A percentile compares a stretch with the other conserved stretches of the same genome.
Conservation (phyloP, 2,888 invertebrate species). For the Thymelicus sylvestris region DNA sequence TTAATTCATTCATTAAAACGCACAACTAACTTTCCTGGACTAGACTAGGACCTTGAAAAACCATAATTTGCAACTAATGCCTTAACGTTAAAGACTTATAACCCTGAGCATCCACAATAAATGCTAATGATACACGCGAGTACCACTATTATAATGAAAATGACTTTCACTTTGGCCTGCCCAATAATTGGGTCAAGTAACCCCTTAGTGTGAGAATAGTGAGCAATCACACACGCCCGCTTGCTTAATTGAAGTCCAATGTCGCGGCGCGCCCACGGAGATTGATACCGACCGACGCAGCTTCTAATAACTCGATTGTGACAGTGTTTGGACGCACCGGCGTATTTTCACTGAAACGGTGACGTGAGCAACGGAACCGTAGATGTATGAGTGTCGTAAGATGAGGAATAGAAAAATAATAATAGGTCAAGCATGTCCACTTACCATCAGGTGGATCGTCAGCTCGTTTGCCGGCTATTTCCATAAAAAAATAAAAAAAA, state of each 20-base stretch:
- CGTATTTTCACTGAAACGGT: slow-evolving; percentile 61
- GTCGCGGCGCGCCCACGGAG: slow-evolving; percentile 81
- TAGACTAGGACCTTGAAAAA: too few species aligned
- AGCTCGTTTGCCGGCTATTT: too few species aligned
- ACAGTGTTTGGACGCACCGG: slow-evolving; percentile 70
- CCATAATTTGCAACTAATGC: too few species aligned
- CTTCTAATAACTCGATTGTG: slow-evolving; percentile 77
- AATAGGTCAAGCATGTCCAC: too few species aligned
- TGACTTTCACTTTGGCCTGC: slow-evolving; percentile 61
- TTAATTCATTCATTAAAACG: background rate
- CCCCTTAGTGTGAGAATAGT: slow-evolving; percentile 74
- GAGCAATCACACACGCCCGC: slow-evolving; percentile 80
- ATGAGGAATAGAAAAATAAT: background rate
- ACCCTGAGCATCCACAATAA: too few species aligned
- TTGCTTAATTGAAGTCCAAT: slow-evolving; percentile 85
- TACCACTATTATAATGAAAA: too few species aligned
- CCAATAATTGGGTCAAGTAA: slow-evolving; percentile 82
- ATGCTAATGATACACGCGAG: too few species aligned
- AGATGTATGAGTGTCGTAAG: background rate
- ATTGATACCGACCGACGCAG: slow-evolving; percentile 76
- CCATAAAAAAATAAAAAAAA: too few species aligned
- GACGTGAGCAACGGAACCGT: background rate
- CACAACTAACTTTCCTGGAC: too few species aligned
- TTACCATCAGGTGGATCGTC: too few species aligned
- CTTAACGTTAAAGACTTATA: too few species aligned